These are phyloP conservation scores for Spodoptera picta DNA, from an alignment of 2,888 invertebrate genomes.

Conservation along the genomic window DNA sequence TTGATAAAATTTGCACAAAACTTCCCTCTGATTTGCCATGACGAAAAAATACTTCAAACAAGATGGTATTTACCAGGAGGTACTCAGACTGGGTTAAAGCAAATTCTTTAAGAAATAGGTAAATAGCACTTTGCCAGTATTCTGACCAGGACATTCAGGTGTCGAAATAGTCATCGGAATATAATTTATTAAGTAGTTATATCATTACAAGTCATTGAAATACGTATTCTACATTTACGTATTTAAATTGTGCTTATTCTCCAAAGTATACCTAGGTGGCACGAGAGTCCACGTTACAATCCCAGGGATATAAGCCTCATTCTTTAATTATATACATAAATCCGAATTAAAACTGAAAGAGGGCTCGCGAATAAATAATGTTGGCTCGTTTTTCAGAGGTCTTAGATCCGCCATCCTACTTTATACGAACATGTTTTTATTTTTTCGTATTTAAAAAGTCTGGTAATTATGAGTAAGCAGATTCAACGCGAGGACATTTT, in stretches of 20 bases:
- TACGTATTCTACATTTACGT: conserved; percentile 1
- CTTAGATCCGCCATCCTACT: conserved; percentile 80
- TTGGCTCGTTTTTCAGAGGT: conserved; percentile 82
- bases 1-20: not conserved
- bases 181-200: too few species aligned
- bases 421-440: conserved; percentile 79
- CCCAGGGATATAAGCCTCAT: conserved; percentile 74
- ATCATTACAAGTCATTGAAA: too few species aligned
- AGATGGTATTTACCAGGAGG: too few species aligned
- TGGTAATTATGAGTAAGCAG: conserved; percentile 82
- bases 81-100: too few species aligned
- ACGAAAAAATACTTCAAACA: not conserved
- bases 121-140: too few species aligned
- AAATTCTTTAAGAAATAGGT: too few species aligned
- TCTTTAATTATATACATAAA: conserved; percentile 85
- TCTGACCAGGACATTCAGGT: too few species aligned
- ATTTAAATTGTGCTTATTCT: conserved; percentile 19
- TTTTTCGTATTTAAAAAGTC: conserved; percentile 80
- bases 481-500: conserved; percentile 65
- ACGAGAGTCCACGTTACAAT: conserved; percentile 66
- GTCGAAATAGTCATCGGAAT: too few species aligned
- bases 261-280: conserved; percentile 43
- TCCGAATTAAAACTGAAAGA: conserved; percentile 85
- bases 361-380: conserved; percentile 83
- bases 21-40: not conserved